phyloP scores from a whole-genome alignment of 2,113 vertebrate genomes.

The Apteryx mantelli region DNA sequence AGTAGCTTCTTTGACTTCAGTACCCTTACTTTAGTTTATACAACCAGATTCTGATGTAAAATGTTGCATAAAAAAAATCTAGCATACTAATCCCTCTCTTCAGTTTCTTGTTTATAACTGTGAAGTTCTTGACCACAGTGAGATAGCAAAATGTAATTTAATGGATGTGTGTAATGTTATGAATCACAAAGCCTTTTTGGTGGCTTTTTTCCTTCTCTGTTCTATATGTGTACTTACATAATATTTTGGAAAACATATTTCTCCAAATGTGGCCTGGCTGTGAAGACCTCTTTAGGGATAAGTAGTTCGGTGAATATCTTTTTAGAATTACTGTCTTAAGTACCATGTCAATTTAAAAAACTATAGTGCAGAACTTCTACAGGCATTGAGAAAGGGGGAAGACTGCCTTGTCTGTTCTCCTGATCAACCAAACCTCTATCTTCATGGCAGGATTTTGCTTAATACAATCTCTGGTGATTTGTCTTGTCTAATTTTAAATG shows the following conservation, averaged over 20 bases:
- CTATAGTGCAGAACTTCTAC: background rate
- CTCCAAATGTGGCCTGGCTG: background rate
- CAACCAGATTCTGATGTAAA: background rate
- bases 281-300: background rate
- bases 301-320: background rate
- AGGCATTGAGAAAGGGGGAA: background rate
- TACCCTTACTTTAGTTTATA: background rate
- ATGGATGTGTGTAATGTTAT: background rate
- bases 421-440: background rate
- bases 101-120: background rate
- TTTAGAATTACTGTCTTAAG: background rate
- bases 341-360: background rate
- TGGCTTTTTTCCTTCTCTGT: background rate
- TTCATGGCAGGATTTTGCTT: background rate
- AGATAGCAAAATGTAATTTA: background rate
- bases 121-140: background rate
- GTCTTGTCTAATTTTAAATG: conserved; percentile 9
- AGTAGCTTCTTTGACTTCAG: background rate
- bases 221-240: background rate
- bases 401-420: background rate
- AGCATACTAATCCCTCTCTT: background rate
- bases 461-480: background rate
- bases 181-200: rapidly evolving
- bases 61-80: background rate
- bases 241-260: background rate